Evolutionary conservation across 1,140 invertebrate genomes (phyloP), one percentile per base, ranked within the genome.

Genomic region (Halictus rubicundus): DNA sequence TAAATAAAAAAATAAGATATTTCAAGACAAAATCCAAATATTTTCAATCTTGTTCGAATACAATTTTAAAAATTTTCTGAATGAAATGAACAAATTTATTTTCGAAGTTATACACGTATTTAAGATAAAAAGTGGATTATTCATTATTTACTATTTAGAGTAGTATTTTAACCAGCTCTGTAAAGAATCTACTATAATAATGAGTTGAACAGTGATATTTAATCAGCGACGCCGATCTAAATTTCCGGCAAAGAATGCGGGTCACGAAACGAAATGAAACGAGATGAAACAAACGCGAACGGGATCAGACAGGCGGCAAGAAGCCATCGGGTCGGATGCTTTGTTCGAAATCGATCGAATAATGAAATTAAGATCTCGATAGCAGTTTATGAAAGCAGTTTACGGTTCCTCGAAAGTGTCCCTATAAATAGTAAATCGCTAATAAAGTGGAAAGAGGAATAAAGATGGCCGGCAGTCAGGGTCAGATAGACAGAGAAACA

Each of bases 341-440:
- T 63, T 63, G 27, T 63, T 39, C 25, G 23, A 54, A 65, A 25
- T 39, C 52, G 9, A 19, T 54, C 27, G 46, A 23, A 23, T 52
- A 65, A 25, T 19, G 12, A 54, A 27, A 46, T 46, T 52, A n/a
- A 63, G 2, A 10, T 63, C 9, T 14, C 7, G 12, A 27, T 6
- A n/a, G 2, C 1, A n/a, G 23, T 66, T 23, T 9, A 42, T 2
- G 21, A 39, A 12, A 27, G 37, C 37, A 1, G 21, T 25, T 12
- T 10, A 3, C 16, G 46, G 12, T 46, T 59, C 7, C 19, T 60
- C 5, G 9, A 70, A 70, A 70, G 9, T 52, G 12, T 10, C 37
- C 23, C 27, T 39, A 63, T 63, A 61, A 39, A 63, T 69, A 70
- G 54, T 60, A 75, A 54, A 32, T 60, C 59, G 6, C 25, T 77